phyloP scores from a whole-genome alignment of 2,113 vertebrate species.

The Pyxicephalus adspersus region DNA sequence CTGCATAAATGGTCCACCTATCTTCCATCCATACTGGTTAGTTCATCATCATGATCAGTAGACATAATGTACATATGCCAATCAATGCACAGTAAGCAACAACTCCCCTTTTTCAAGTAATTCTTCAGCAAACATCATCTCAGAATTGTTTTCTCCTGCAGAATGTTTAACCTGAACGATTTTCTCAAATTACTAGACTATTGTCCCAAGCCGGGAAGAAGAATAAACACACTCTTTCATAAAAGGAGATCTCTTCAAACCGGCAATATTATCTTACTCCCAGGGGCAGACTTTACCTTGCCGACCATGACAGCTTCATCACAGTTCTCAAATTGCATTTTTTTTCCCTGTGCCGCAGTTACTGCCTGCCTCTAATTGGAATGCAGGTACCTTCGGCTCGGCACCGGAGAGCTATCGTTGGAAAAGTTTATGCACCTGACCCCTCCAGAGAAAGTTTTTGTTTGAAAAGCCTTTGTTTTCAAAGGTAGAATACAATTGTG shows the following conservation, averaged over 20 bases:
- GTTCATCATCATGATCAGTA: no score
- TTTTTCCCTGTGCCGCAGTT: slow-evolving; percentile 43
- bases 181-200: slow-evolving; percentile 25
- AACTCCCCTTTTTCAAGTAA: not conserved
- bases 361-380: slow-evolving; percentile 54
- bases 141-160: not conserved
- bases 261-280: slow-evolving; percentile 63
- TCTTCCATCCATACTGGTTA: no score
- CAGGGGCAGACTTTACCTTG: slow-evolving; percentile 64
- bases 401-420: not conserved
- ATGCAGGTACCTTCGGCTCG: slow-evolving; percentile 45
- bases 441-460: slow-evolving; percentile 22
- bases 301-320: slow-evolving; percentile 66
- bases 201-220: slow-evolving; percentile 55
- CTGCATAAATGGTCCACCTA: no score
- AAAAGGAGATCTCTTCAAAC: slow-evolving; percentile 59
- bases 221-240: slow-evolving; percentile 60
- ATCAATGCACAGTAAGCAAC: not conserved
- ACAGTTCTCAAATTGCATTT: slow-evolving; percentile 60
- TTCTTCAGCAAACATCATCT: not conserved
- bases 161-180: not conserved
- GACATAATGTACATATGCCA: not conserved
- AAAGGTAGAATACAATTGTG: slow-evolving; percentile 12
- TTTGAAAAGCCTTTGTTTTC: slow-evolving; percentile 25
- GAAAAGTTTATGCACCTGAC: slow-evolving; percentile 18